Evolutionary conservation across 2,113 vertebrate species (phyloP).

Genomic region (Barnardius zonarius): DNA sequence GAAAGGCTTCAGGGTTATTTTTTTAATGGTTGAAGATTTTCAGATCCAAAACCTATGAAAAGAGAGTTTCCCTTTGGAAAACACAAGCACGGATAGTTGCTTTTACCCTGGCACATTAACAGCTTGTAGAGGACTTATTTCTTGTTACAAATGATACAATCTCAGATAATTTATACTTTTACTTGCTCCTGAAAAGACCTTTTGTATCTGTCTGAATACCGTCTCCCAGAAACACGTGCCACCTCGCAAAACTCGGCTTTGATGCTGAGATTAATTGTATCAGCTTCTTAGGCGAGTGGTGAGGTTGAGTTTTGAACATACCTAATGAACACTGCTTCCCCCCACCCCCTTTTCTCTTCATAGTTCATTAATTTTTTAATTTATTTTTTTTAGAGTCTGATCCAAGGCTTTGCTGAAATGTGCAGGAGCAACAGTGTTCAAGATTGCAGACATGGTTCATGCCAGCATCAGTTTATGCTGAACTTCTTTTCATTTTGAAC

Average conservation of each 20-base stretch:
- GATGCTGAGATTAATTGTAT: background rate
- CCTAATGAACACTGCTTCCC: background rate
- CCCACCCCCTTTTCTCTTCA: background rate
- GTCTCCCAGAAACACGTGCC: background rate
- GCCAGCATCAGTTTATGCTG: background rate
- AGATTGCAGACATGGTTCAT: constrained; percentile 13
- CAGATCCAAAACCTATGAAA: background rate
- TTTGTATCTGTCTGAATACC: background rate
- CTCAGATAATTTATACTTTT: background rate
- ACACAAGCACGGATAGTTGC: background rate
- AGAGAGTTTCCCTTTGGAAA: background rate
- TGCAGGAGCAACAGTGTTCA: background rate
- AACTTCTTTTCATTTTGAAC: constrained; percentile 55
- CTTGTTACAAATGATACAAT: background rate
- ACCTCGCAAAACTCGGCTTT: background rate
- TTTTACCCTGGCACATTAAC: background rate
- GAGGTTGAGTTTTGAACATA: background rate
- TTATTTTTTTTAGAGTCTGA: background rate
- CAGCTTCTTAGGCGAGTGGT: background rate
- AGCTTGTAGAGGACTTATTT: background rate
- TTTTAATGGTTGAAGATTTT: background rate
- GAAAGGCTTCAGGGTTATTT: background rate
- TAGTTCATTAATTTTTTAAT: background rate
- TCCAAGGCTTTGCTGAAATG: background rate
- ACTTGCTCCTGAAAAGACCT: background rate